These are phyloP conservation scores for Noctua janthe DNA, from an alignment of 2,888 invertebrate genomes.

Conservation along the genomic window DNA sequence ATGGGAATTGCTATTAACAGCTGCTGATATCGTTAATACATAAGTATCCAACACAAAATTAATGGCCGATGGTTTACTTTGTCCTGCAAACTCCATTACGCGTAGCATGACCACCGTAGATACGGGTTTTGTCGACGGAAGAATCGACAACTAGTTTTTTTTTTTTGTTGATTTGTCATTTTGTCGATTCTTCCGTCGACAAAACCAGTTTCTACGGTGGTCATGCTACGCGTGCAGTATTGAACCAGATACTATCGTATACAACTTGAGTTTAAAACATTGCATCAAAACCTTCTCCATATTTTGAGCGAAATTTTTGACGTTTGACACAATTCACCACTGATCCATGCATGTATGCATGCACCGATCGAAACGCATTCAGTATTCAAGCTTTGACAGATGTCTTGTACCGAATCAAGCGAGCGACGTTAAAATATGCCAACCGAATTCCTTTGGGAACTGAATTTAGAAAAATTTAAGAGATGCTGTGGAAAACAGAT, in stretches of 20 bases:
- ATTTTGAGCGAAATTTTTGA: constrained; percentile 15
- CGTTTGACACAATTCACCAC: constrained; percentile 26
- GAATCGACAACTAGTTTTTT: no score
- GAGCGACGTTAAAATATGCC: constrained; percentile 32
- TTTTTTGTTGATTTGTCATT: no score
- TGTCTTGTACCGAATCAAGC: constrained; percentile 32
- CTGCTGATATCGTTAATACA: neutral
- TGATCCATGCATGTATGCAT: constrained; percentile 24
- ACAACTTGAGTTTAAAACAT: neutral
- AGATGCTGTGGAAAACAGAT: constrained; percentile 12
- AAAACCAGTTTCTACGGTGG: no score
- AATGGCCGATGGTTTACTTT: neutral
- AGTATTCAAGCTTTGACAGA: constrained; percentile 41
- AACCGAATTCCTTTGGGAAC: constrained; percentile 31
- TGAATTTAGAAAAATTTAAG: constrained; percentile 24
- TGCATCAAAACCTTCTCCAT: neutral
- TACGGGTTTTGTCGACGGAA: no score
- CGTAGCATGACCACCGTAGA: no score
- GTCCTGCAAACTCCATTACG: no score
- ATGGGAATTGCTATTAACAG: neutral
- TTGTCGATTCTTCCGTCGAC: no score
- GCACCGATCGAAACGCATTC: constrained; percentile 27
- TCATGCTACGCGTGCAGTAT: no score
- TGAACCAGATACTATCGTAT: neutral
- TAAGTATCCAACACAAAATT: neutral